Conservation (phyloP, 2,113 vertebrate genomes). For the Heptranchias perlo region DNA sequence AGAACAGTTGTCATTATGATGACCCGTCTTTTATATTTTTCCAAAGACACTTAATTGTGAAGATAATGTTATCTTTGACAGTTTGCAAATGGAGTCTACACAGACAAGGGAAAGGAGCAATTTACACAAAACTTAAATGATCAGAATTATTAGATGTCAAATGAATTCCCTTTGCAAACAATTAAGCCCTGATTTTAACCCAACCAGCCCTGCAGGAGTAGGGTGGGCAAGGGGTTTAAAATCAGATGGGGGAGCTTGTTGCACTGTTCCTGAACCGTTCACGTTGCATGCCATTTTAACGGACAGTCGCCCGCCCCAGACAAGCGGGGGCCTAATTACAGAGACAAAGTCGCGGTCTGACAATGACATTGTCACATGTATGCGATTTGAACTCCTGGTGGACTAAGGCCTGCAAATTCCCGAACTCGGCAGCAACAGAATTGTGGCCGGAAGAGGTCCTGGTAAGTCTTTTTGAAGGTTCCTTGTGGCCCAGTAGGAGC, state of each 20-base stretch:
- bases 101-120: neutral
- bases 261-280: neutral
- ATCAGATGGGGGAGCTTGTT: neutral
- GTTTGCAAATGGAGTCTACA: neutral
- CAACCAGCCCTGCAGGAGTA: too few relatives aligned
- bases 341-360: neutral
- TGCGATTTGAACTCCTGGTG: neutral
- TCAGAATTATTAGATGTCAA: neutral
- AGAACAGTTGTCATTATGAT: too few relatives aligned
- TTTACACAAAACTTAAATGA: neutral
- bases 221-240: neutral
- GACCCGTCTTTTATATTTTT: too few relatives aligned
- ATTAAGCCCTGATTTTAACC: too few relatives aligned
- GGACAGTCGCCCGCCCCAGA: neutral
- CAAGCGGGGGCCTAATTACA: neutral
- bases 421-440: neutral
- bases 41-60: too few relatives aligned
- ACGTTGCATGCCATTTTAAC: neutral
- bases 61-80: neutral
- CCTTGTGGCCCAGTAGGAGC: neutral
- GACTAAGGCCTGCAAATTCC: neutral
- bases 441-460: neutral
- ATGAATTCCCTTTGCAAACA: too few relatives aligned
- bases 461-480: neutral
- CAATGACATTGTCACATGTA: neutral